These are phyloP conservation scores for Anoncus sp. DNA, from an alignment of 2,888 invertebrate species.

Conservation along the genomic window DNA sequence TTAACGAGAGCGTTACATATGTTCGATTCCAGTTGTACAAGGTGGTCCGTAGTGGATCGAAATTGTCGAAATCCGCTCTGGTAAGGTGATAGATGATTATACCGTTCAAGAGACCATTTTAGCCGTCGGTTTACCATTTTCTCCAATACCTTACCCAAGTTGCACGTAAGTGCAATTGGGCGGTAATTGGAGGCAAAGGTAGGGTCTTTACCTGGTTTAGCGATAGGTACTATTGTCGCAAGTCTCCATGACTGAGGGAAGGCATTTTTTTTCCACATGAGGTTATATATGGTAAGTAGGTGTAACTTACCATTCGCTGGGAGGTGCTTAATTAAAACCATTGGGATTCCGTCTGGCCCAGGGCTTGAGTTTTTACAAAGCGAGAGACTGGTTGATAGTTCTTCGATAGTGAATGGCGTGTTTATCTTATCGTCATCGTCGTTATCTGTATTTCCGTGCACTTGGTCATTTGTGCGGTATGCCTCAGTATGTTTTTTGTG, in stretches of 20 bases:
- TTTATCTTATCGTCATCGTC: background rate
- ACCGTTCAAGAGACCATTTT: no score
- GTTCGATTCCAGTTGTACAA: no score
- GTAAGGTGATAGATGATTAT: no score
- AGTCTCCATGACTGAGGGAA: slow-evolving; percentile 44
- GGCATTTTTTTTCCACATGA: slow-evolving; percentile 13
- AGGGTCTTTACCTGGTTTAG: slow-evolving; percentile 42
- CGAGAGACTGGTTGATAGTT: background rate
- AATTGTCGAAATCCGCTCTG: no score
- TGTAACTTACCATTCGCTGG: background rate
- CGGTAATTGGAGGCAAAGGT: slow-evolving; percentile 34
- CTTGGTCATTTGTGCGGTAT: no score
- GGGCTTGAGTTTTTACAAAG: slow-evolving; percentile 52
- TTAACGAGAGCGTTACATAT: no score
- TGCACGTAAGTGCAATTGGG: background rate
- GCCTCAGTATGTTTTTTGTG: no score
- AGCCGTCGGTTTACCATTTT: no score
- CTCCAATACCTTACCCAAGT: no score
- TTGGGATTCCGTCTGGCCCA: slow-evolving; percentile 61
- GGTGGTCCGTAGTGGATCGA: no score
- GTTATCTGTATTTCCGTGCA: background rate
- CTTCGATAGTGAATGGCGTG: background rate
- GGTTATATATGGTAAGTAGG: slow-evolving; percentile 45
- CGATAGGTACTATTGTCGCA: slow-evolving; percentile 47
- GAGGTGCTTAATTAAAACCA: slow-evolving; percentile 45